Evolutionary conservation across 53 echinoderm and acorn worm species (phyloP), one percentile per base, ranked within the genome.

Genomic region (Pentamera pediparva): DNA sequence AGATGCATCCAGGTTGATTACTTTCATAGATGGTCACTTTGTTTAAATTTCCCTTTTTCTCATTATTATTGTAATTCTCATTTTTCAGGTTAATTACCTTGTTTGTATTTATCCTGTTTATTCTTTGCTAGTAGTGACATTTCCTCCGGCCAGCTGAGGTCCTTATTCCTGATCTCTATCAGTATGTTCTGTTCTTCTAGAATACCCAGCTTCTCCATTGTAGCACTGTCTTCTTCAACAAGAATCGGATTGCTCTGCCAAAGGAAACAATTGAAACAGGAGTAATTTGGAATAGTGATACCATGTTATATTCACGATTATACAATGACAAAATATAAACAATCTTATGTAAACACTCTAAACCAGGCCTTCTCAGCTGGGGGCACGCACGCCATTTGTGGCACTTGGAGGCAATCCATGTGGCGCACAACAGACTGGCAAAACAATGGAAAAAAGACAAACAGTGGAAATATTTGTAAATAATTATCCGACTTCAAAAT

Each of bases 141-240:
- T 65, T 95, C 96, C 52, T 95, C 96, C 0, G 96, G 96, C 96
- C 96, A 95, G 70, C 96, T 95, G 20, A 95, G 77, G 57, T 95
- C 96, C 61, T 91, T 95, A 50, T 95, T 95, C 50, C 96, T 82
- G 65, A 95, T 87, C 75, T 95, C 96, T 32, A 95, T 95, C 29
- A 95, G 78, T 26, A 95, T 57, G 49, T 72, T 81, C 74, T 95
- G 96, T 37, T 95, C 89, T 38, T 95, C 96, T 0, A 78, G 62
- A 35, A 95, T 85, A 31, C 88, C 74, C 28, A 88, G 85, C 56
- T 95, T 86, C 59, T 95, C 96, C 69, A 95, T 43, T 10, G 91
- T 87, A 36, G 70, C 69, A 18, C 84, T 78, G 50, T 95, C 96
- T 48, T 95, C 96, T 60, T 95, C 96, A 28, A 95, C 74, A 28